phyloP scores from a whole-genome alignment of 30 jellyfish, hydroid and myxozoan species.

The Nemopilema nomurai region DNA sequence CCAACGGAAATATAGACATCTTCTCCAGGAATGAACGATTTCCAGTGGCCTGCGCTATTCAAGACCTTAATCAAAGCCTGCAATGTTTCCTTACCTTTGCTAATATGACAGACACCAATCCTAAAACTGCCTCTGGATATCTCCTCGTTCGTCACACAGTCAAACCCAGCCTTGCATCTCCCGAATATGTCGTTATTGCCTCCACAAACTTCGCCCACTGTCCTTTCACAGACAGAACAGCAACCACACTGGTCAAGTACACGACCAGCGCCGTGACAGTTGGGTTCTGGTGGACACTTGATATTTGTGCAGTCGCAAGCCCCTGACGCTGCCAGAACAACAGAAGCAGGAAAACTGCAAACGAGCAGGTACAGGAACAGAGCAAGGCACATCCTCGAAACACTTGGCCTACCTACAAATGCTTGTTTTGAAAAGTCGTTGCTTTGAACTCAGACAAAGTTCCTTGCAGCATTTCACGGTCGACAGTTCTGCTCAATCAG shows the following conservation, averaged over 20 bases:
- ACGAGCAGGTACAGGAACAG: neutral
- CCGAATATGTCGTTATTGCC: constrained; percentile 30
- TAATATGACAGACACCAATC: constrained; percentile 23
- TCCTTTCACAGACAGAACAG: constrained; percentile 43
- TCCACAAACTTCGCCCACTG: constrained; percentile 50
- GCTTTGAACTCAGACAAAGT: too few species aligned
- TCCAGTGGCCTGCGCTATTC: too few species aligned
- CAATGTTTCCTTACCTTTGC: constrained; percentile 7
- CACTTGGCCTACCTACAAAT: neutral
- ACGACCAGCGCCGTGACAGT: constrained; percentile 7
- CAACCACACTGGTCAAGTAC: constrained; percentile 43
- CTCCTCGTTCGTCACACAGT: constrained; percentile 3
- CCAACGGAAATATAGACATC: too few species aligned
- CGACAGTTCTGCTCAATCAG: neutral
- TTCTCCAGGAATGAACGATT: too few species aligned
- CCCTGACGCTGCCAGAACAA: neutral
- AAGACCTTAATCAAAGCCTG: neutral
- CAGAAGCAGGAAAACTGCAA: neutral
- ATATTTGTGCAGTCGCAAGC: constrained; percentile 22
- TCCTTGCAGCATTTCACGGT: too few species aligned
- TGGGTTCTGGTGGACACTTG: constrained; percentile 4
- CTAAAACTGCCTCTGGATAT: neutral
- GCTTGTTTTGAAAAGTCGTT: too few species aligned
- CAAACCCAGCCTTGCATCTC: constrained; percentile 20
- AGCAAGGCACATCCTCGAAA: neutral